These are phyloP conservation scores for Xerus rutilus DNA, from an alignment of 2,797 vertebrate species.

Conservation along the genomic window DNA sequence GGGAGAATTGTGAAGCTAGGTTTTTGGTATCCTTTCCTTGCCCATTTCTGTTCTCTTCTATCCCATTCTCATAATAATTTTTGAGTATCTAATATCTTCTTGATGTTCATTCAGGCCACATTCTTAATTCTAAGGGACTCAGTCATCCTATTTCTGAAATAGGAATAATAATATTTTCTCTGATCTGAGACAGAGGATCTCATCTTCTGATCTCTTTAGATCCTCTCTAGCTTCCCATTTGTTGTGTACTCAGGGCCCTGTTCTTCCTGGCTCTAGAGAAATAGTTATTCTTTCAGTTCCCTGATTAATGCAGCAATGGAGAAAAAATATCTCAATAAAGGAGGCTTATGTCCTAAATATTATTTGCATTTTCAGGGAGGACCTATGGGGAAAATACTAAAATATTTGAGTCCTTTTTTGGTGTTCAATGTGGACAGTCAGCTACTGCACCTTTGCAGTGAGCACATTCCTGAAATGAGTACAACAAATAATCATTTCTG, in stretches of 20 bases:
- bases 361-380: background rate
- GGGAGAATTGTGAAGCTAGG: background rate
- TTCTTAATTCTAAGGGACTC: background rate
- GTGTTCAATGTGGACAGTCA: background rate
- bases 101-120: background rate
- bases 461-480: background rate
- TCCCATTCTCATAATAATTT: background rate
- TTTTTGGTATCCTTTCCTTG: background rate
- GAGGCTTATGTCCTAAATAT: background rate
- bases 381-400: background rate
- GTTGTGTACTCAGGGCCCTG: background rate
- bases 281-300: too few species aligned
- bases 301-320: background rate
- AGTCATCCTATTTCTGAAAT: background rate
- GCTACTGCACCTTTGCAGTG: background rate
- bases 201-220: background rate
- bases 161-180: background rate
- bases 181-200: background rate
- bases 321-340: background rate
- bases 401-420: background rate
- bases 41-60: background rate
- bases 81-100: background rate
- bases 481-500: accelerated
- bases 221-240: background rate
- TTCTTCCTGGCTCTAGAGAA: background rate